Evolutionary conservation across 2,888 invertebrate genomes (phyloP), one percentile per base, ranked within the genome.

Genomic region (Philaethria dido): DNA sequence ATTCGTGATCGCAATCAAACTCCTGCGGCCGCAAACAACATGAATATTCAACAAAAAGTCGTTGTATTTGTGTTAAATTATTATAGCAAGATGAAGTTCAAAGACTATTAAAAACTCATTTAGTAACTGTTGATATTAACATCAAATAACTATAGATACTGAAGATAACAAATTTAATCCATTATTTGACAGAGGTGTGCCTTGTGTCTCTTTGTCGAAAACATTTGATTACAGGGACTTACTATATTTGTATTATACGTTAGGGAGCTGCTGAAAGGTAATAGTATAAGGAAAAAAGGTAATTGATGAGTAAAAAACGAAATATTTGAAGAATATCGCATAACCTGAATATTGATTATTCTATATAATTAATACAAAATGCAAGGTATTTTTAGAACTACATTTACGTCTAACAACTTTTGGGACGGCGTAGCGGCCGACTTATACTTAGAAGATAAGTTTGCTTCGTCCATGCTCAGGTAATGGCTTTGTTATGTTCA

Each of bases 1-100:
- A 68, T 68, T 72, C 74, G 73, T 70, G 69, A 73, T 72, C 69
- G 74, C 73, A 75, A 76, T 75, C 76, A 74, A 74, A 74, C 71
- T 72, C 68, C 67, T 47, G 62, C 62, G 39, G 57, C 55, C 33
- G 16, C 52, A 69, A 66, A 69, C 66, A 60, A 39, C 66, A 69
- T 69, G 69, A 66, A 69, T 69, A 69, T 69, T 69, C 66, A 69
- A 63, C 66, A 39, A 60, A 57, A 66, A 59, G 36, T 29, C 54
- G 18, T 60, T 11, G 29, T 50, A 25, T 57, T 64, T 1, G n/a
- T 42, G 1, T 64, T 47, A 57, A 18, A 48, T 47, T 33, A 55
- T 55, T 8, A 18, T 25, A 39, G n/a, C 47, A 52, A 29, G 9
- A 52, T 52, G 9, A 52, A 11, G n/a, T 50, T n/a, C n/a, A 9